A percentile compares a stretch with the other conserved stretches of the same genome.
Conservation (phyloP, 2,888 invertebrate genomes). For the Apodemia hepburni region DNA sequence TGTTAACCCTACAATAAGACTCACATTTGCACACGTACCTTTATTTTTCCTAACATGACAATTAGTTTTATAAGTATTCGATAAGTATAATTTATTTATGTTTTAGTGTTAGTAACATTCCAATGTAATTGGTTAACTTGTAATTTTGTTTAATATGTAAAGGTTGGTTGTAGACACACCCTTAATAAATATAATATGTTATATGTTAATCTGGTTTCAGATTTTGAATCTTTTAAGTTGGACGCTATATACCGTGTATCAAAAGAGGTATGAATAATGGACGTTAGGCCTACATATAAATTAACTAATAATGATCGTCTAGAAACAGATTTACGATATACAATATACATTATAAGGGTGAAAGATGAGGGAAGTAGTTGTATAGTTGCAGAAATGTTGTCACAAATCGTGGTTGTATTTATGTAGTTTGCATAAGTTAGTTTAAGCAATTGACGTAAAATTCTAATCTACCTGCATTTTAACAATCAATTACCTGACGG, state of each 20-base stretch:
- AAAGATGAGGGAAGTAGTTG: background rate
- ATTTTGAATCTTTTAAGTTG: too few species aligned
- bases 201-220: too few species aligned
- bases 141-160: background rate
- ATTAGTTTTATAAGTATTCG: background rate
- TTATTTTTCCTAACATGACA: conserved; percentile 15
- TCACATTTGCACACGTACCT: conserved; percentile 10
- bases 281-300: too few species aligned
- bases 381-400: conserved; percentile 17
- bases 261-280: too few species aligned
- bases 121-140: conserved; percentile 5
- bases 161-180: background rate
- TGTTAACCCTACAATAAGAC: background rate
- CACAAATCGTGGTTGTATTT: conserved; percentile 16
- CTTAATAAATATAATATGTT: too few species aligned
- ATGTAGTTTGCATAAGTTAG: conserved; percentile 6
- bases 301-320: too few species aligned
- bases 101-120: conserved; percentile 4
- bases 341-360: too few species aligned
- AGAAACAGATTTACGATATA: too few species aligned
- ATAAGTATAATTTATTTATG: conserved; percentile 2
- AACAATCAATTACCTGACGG: too few species aligned
- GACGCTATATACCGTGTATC: too few species aligned
- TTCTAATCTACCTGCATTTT: conserved; percentile 1
- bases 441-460: background rate